Base-by-base conservation (phyloP, 2,888 invertebrate species). In the Dynastes maya region DNA sequence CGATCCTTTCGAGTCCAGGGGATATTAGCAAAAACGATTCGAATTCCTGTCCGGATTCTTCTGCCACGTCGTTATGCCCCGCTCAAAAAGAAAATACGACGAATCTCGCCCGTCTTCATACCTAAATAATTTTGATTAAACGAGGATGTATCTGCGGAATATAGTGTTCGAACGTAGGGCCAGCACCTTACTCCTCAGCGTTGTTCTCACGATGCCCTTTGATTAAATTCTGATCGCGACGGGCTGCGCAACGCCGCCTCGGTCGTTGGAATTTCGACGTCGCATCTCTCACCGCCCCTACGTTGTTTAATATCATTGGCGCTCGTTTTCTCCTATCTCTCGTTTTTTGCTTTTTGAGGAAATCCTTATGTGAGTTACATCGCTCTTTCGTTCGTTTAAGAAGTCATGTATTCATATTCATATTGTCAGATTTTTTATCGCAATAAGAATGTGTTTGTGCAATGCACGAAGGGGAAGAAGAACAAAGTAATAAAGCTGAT, bases 161-260 rank as follows among this genome's bases (percentile, higher is more conserved):
- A 32, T 58, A 16, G 22, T 45, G 45, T 2, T 8, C 9, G 45
- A 45, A 11, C 45, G 45, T 11, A 22, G 22, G 37, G 27, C 58
- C 58, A 22, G n/a, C 22, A 27, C 55, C 37, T 55, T 45, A 37
- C 58, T 32, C 13, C 40, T 40, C 45, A 8, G 32, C 55, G 2
- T 8, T 40, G 72, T 58, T 58, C 37, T 29, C 13, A 53, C 27
- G 68, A 68, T 81, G 85, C 83, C 85, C 85, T 88, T 88, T 88
- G 88, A 88, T 87, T 88, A 88, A 88, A 88, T 88, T 88, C 87
- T 87, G 86, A 86, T 86, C 84, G 86, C 83, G 85, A 85, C 72
- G 72, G 61, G 11, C 37, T 16, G 32, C 72, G 37, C 40, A 22
- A 37, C 58, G 40, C 37, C 55, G 55, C n/a, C 9, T 16, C 22